Evolutionary conservation across 2,113 vertebrate genomes (phyloP), one percentile per base, ranked within the genome.

Genomic region (Phodopus roborovskii): DNA sequence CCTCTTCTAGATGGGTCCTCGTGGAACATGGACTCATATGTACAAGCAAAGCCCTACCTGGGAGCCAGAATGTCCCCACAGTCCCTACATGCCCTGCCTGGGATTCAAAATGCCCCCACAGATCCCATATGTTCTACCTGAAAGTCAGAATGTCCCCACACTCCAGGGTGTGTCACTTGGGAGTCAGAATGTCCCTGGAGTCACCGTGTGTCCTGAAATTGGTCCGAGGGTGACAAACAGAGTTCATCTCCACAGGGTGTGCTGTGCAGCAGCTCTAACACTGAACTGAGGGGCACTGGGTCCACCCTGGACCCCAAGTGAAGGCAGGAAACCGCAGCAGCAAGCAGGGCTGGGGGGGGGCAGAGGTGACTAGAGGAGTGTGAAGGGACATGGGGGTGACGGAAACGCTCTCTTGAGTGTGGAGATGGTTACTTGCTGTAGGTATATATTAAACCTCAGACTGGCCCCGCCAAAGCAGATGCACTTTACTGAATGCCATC

Each of bases 351-450:
- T 17, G 7, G 71, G 5, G 11, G 7, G 16, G 45, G 19, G 53
- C 19, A 62, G 7, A n/a, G n/a, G 30, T 5, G 24, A 39, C 24
- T 28, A 42, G 33, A 22, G 36, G 36, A 3, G 53, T 16, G 26
- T 6, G 8, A 60, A 24, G 53, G 12, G 3, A 15, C 71, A 60
- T 2, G 10, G 1, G 22, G 62, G 48, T 3, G 15, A n/a, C 2
- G 12, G 74, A 6, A 0, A 20, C 0, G 11, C 0, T 10, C 0
- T 0, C 4, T 22, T 11, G 15, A 24, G 0, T 12, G 5, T 2
- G n/a, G 10, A 10, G 22, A 30, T 4, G 48, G 68, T 5, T 0
- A 39, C 20, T 2, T 3, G 28, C 79, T 60, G 28, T 0, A 17
- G 8, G 45, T 3, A 24, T 10, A 39, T 5, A 24, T 39, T 89